phyloP scores from a whole-genome alignment of 2,888 invertebrate genomes.

The Eumacrocentrus americanus region DNA sequence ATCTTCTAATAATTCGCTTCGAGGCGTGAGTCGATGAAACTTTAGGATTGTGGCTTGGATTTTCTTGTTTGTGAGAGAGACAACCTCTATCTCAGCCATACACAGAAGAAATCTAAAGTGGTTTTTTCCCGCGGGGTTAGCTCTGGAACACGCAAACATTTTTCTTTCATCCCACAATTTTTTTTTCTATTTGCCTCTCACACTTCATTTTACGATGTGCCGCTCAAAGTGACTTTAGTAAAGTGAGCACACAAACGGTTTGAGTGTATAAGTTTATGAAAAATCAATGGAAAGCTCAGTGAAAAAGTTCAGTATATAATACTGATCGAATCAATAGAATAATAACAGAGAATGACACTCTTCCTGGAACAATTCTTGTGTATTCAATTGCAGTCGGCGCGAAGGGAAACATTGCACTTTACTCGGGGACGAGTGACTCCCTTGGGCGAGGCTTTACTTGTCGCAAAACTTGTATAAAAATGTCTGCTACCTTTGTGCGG shows the following conservation, averaged over 20 bases:
- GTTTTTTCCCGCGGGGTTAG: constrained; percentile 13
- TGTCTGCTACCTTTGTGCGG: background rate
- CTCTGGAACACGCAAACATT: constrained; percentile 2
- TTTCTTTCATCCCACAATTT: constrained; percentile 2
- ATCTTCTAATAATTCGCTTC: background rate
- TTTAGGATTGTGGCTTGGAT: background rate
- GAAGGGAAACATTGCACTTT: background rate
- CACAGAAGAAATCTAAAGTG: constrained; percentile 9
- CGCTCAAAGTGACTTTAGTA: background rate
- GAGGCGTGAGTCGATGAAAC: constrained; percentile 6
- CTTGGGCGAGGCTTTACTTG: background rate
- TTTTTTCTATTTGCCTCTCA: background rate
- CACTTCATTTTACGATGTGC: background rate
- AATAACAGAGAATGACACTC: background rate
- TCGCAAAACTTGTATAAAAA: background rate
- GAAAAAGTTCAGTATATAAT: background rate
- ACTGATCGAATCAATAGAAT: background rate
- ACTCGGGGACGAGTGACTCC: background rate
- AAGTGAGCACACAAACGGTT: background rate
- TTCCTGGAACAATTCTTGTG: background rate
- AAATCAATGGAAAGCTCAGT: background rate
- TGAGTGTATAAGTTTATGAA: background rate
- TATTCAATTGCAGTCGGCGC: background rate
- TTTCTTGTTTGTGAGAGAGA: constrained; percentile 5
- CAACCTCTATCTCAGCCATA: background rate